Evolutionary conservation across 2,113 vertebrate species (phyloP).

Genomic region (Larimichthys polyactis): DNA sequence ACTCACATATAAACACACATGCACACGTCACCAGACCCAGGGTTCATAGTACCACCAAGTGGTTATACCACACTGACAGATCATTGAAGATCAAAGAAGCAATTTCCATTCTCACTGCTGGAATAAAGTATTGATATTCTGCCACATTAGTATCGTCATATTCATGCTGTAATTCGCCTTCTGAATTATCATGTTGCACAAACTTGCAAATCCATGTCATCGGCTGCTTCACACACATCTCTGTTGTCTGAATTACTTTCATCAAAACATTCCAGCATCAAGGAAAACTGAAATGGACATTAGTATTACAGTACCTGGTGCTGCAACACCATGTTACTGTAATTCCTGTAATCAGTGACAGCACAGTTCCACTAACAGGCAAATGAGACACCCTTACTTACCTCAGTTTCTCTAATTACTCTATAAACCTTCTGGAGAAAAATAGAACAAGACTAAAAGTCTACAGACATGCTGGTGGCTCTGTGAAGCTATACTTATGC

Average conservation of each 20-base stretch:
- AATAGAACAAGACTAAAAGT: not conserved
- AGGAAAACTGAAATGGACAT: not conserved
- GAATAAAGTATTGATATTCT: not conserved
- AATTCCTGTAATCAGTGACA: not conserved
- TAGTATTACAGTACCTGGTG: no score
- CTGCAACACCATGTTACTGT: not conserved
- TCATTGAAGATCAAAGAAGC: not conserved
- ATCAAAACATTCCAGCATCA: not conserved
- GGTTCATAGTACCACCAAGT: slow-evolving; percentile 22
- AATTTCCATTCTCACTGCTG: not conserved
- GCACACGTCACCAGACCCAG: not conserved
- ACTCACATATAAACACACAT: slow-evolving; percentile 4
- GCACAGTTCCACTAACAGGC: not conserved
- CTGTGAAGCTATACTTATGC: not conserved
- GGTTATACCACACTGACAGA: not conserved
- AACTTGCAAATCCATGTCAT: not conserved
- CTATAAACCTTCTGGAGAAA: not conserved
- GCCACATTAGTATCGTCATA: not conserved
- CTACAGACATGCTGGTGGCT: not conserved
- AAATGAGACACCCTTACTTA: not conserved
- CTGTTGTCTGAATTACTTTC: no score
- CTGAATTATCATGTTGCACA: not conserved
- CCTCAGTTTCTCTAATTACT: not conserved
- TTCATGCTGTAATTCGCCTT: not conserved
- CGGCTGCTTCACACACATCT: not conserved